These are phyloP conservation scores for Parauchenoglanis punctatus DNA, from an alignment of 2,797 vertebrate genomes.

Conservation along the genomic window DNA sequence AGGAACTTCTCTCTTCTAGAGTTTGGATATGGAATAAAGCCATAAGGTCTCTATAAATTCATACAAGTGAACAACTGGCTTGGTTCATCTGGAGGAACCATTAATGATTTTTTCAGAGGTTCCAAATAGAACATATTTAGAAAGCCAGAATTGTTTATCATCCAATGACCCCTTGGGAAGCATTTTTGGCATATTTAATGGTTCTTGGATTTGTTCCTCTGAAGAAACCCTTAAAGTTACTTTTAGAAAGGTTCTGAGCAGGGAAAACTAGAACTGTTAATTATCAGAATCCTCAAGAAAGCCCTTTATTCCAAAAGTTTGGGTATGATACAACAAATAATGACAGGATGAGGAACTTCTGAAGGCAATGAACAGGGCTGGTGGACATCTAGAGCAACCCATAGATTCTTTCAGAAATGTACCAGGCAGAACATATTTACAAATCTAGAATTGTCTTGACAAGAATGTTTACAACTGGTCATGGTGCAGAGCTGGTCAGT, in stretches of 20 bases:
- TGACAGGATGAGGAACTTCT: too few species aligned
- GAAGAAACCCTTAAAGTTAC: neutral
- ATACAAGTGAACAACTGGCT: neutral
- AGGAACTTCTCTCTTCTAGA: neutral
- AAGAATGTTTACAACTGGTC: neutral
- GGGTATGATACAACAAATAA: neutral
- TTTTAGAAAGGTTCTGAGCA: neutral
- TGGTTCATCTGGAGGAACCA: neutral
- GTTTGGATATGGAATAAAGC: neutral
- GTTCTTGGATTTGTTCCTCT: neutral
- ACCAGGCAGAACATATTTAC: neutral
- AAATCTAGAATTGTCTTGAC: neutral
- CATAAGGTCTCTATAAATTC: too few species aligned
- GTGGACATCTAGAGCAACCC: neutral
- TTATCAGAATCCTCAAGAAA: neutral
- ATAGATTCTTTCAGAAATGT: neutral
- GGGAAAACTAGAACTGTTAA: neutral
- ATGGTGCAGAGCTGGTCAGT: neutral
- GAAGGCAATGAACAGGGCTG: too few species aligned
- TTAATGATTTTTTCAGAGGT: neutral
- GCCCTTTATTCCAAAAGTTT: neutral
- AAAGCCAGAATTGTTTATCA: neutral
- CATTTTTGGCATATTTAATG: neutral
- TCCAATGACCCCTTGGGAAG: neutral
- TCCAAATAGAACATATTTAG: neutral